phyloP scores from a whole-genome alignment of 2,797 vertebrate species.

The Sebastes hubbsi region DNA sequence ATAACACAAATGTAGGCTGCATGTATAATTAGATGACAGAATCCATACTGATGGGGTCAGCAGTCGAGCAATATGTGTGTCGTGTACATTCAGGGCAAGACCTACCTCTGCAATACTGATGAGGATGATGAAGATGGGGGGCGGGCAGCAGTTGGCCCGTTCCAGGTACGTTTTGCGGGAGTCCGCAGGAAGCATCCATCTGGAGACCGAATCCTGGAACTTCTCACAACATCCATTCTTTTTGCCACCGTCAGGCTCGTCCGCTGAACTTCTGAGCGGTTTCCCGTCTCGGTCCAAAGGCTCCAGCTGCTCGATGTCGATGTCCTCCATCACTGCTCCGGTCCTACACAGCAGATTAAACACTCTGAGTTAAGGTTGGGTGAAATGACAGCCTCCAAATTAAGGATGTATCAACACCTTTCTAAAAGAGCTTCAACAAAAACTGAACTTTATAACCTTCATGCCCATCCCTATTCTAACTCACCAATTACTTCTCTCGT shows the following conservation, averaged over 20 bases:
- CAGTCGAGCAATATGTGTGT: background rate
- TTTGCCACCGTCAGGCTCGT: background rate
- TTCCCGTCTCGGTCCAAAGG: slow-evolving; percentile 47
- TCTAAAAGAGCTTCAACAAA: background rate
- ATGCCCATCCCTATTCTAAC: background rate
- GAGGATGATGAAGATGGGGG: slow-evolving; percentile 90
- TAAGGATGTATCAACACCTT: background rate
- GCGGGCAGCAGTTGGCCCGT: slow-evolving; percentile 89
- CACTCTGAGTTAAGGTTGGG: background rate
- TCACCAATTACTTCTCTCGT: background rate
- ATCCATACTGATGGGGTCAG: slow-evolving; percentile 26
- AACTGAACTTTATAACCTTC: background rate
- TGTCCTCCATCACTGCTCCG: slow-evolving; percentile 57
- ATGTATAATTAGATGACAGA: slow-evolving; percentile 20
- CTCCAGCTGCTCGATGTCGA: slow-evolving; percentile 72
- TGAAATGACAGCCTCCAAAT: background rate
- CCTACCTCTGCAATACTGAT: slow-evolving; percentile 89
- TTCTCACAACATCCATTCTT: slow-evolving; percentile 69
- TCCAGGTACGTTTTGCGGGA: slow-evolving; percentile 80
- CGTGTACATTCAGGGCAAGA: background rate
- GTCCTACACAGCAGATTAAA: background rate
- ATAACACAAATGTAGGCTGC: slow-evolving; percentile 20
- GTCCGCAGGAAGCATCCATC: slow-evolving; percentile 88
- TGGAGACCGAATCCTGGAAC: slow-evolving; percentile 83
- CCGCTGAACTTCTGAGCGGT: accelerated